Base-by-base conservation (phyloP, 37 sponge, comb jelly and placozoan genomes). In the Trichoplax adhaerens region DNA sequence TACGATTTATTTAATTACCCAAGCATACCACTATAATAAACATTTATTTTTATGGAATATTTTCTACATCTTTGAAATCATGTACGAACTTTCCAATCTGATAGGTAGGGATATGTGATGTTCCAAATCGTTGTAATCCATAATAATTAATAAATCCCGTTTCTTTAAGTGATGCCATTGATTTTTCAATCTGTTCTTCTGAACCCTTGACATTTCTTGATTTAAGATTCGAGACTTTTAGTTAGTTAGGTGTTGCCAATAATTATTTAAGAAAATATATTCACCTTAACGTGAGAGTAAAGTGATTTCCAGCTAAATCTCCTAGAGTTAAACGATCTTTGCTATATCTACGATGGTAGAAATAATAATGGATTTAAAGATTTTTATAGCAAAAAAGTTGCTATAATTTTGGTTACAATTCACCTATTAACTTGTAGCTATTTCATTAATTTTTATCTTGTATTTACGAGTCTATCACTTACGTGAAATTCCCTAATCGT, bases 51-150 rank as follows among this genome's bases (percentile, higher is more conserved):
- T 55, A 12, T 65, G 0, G 49, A 52, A 65, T 0, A 51, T 57
- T 55, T 50, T 29, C 1, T 64, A 65, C 50, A 55, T 64, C 64
- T 5, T n/a, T 52, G 7, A 5, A 29, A 29, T 29, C 29, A 29
- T 29, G 29, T 55, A 58, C 74, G 54, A 50, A 86, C 91, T 65
- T 80, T 65, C 91, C 91, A 56, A 90, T 79, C 10, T 80, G 66
- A 62, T 86, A 65, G 0, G 91, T 86, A 49, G 84, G 79, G 52
- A 83, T 72, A n/a, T 64, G 52, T n/a, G 81, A 80, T 0, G 90
- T 88, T 2, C 98, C 98, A 79, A 96, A 96, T 56, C 98, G 56
- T 78, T 96, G 98, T 81, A 96, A 79, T 12, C 98, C 98, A 71
- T 86, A 96, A 69, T 96, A 96, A 78, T 96, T 96, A 48, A 96